Conservation (phyloP, 2,113 vertebrate genomes). For the Amia ocellicauda region DNA sequence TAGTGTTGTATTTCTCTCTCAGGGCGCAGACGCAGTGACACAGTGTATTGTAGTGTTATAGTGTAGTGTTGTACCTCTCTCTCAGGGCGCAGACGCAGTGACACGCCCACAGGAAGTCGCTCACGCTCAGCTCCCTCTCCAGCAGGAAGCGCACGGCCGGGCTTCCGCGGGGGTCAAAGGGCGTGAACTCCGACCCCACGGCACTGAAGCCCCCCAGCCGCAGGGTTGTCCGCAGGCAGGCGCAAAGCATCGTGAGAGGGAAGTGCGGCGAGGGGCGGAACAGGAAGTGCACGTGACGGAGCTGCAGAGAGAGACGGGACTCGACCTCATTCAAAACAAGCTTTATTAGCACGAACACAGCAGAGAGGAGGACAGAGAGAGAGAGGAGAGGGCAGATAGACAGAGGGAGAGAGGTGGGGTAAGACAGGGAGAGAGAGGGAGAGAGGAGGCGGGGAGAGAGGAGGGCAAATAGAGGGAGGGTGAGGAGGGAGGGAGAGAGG, state of each 20-base stretch:
- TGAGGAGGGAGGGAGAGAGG: no score
- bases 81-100: conserved; percentile 43
- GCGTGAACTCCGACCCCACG: conserved; percentile 37
- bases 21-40: no score
- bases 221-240: conserved; percentile 70
- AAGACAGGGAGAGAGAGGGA: no score
- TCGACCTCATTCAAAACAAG: no score
- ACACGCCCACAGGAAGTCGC: conserved; percentile 72
- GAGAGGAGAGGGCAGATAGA: not conserved
- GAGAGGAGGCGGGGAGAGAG: no score
- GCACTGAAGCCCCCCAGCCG: conserved; percentile 68
- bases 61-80: no score
- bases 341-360: no score
- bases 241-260: conserved; percentile 64
- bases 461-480: no score
- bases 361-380: not conserved
- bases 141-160: conserved; percentile 63
- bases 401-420: not conserved
- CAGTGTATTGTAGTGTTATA: no score
- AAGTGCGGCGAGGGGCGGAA: conserved; percentile 60
- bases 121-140: conserved; percentile 58
- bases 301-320: conserved; percentile 45
- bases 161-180: conserved; percentile 34
- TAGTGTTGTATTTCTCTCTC: no score
- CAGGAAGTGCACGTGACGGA: conserved; percentile 75